Conservation (phyloP, 2,888 invertebrate species). For the Tetrapedia diversipes region DNA sequence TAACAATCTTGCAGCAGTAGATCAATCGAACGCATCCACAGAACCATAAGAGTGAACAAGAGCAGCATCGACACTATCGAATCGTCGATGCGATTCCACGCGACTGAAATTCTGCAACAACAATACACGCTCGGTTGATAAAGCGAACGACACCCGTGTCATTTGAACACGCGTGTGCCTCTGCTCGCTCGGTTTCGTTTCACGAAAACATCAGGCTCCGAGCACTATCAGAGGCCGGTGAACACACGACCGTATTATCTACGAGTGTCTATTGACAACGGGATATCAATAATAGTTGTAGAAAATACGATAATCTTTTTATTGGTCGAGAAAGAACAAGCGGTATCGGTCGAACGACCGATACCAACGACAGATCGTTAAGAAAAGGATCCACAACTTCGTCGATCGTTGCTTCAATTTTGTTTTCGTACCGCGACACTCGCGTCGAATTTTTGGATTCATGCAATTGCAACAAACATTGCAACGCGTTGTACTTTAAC, state of each 20-base stretch:
- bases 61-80: constrained; percentile 19
- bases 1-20: background rate
- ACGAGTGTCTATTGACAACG: constrained; percentile 56
- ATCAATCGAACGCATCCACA: background rate
- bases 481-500: too few species aligned
- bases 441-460: too few species aligned
- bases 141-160: constrained; percentile 54
- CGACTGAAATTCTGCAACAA: constrained; percentile 59
- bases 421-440: background rate
- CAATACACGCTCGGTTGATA: constrained; percentile 60
- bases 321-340: constrained; percentile 44
- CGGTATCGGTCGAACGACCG: constrained; percentile 31
- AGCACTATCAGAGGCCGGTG: constrained; percentile 41
- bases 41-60: background rate
- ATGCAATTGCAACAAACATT: too few species aligned
- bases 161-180: constrained; percentile 30
- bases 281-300: constrained; percentile 42
- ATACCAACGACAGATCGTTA: constrained; percentile 13
- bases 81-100: constrained; percentile 39
- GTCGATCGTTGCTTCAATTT: background rate
- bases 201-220: constrained; percentile 50
- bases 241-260: constrained; percentile 50
- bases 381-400: background rate
- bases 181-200: constrained; percentile 22
- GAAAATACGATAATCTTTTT: constrained; percentile 46